These are phyloP conservation scores for Epirrhoe alternata DNA, from an alignment of 2,888 invertebrate genomes.

Conservation along the genomic window DNA sequence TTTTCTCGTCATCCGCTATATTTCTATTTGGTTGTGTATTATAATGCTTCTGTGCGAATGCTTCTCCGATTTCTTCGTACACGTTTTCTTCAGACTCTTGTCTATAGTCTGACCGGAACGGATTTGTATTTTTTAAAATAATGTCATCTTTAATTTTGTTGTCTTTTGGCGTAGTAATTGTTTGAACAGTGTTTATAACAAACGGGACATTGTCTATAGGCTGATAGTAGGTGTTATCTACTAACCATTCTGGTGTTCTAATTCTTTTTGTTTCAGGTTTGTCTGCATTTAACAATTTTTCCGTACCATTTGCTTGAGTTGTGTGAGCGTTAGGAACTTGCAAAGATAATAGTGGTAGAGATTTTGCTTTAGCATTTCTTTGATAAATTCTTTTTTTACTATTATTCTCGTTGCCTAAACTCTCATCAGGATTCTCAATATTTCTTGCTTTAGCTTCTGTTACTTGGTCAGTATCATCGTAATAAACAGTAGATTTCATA, in stretches of 20 bases:
- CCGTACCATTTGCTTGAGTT: conserved; percentile 45
- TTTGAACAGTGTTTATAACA: conserved; percentile 65
- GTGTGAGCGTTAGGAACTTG: conserved; percentile 55
- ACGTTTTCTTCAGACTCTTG: conserved; percentile 70
- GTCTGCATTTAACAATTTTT: conserved; percentile 45
- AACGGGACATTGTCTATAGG: conserved; percentile 73
- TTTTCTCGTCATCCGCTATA: conserved; percentile 77
- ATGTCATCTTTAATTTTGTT: conserved; percentile 43
- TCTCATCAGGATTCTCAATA: conserved; percentile 41
- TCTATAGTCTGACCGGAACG: conserved; percentile 49
- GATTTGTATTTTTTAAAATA: conserved; percentile 45
- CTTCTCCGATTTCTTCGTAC: conserved; percentile 76
- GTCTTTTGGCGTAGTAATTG: conserved; percentile 47
- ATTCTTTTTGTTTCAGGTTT: conserved; percentile 59
- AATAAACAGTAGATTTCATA: conserved; percentile 63
- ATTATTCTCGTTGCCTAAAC: conserved; percentile 31
- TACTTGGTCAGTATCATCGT: conserved; percentile 74
- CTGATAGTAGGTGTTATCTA: conserved; percentile 76
- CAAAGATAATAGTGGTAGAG: conserved; percentile 62
- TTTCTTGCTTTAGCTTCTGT: conserved; percentile 45
- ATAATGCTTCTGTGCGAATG: conserved; percentile 42
- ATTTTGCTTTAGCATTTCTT: conserved; percentile 66
- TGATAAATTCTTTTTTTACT: conserved; percentile 65
- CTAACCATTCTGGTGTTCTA: conserved; percentile 69
- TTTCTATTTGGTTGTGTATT: conserved; percentile 54